Evolutionary conservation across 2,797 vertebrate species (phyloP).

Genomic region (Emys orbicularis): DNA sequence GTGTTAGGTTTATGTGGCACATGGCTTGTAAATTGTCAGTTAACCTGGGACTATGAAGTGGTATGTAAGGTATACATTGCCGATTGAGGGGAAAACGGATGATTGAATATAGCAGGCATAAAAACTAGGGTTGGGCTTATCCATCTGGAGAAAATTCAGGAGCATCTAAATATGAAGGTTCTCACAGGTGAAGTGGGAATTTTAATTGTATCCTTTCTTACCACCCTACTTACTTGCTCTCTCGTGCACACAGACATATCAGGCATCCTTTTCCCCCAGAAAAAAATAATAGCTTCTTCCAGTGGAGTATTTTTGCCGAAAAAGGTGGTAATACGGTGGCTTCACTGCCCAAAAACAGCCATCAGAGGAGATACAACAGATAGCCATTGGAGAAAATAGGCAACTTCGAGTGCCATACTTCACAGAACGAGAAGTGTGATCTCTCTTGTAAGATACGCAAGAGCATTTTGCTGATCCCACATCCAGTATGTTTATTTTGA

Average conservation of each 20-base stretch:
- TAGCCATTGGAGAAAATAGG: background rate
- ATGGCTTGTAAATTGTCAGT: background rate
- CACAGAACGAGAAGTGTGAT: background rate
- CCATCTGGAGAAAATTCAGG: background rate
- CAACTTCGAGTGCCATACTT: background rate
- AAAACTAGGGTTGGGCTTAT: background rate
- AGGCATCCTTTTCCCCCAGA: background rate
- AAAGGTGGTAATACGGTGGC: background rate
- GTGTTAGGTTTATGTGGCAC: background rate
- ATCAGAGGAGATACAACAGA: background rate
- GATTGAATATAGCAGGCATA: background rate
- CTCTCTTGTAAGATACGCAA: background rate
- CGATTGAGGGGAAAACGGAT: background rate
- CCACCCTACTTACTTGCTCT: background rate
- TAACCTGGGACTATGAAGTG: background rate
- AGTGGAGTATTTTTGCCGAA: background rate
- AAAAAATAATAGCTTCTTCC: background rate
- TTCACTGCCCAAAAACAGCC: background rate
- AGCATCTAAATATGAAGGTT: background rate
- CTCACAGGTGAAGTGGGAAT: background rate
- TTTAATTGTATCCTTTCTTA: background rate
- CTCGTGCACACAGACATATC: background rate
- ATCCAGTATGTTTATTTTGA: background rate
- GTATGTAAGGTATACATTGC: fast-evolving
- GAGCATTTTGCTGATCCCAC: background rate